Evolutionary conservation across 2,888 invertebrate genomes (phyloP).

Genomic region (Leistus spinibarbis): DNA sequence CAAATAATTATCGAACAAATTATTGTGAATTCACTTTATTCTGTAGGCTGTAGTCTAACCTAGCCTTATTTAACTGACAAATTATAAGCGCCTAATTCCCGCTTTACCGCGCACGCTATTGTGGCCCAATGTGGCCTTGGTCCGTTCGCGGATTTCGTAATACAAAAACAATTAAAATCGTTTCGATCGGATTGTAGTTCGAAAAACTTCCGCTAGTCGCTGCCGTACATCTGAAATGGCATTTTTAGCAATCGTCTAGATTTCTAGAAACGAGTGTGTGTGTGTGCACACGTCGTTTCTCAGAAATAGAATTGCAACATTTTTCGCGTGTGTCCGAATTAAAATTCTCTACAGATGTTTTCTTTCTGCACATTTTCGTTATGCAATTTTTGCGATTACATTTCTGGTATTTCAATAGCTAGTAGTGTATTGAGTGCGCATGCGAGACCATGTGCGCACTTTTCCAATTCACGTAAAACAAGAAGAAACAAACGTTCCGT

Average conservation of each 20-base stretch:
- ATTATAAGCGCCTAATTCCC: too few relatives aligned
- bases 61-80: too few relatives aligned
- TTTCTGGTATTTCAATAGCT: constrained; percentile 3
- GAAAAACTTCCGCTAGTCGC: neutral
- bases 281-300: constrained; percentile 6
- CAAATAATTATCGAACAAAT: too few relatives aligned
- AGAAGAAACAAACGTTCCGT: neutral
- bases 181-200: too few relatives aligned
- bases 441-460: neutral
- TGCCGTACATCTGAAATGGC: neutral
- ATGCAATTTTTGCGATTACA: constrained; percentile 28
- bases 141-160: too few relatives aligned
- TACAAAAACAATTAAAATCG: too few relatives aligned
- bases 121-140: too few relatives aligned
- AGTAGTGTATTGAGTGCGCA: neutral
- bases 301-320: constrained; percentile 33
- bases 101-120: too few relatives aligned
- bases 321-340: constrained; percentile 18
- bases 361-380: constrained; percentile 19
- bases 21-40: too few relatives aligned
- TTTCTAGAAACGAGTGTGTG: neutral
- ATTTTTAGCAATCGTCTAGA: too few relatives aligned
- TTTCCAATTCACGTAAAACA: neutral
- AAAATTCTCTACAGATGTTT: constrained; percentile 14
- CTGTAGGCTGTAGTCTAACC: too few relatives aligned